Base-by-base conservation (phyloP, 2,888 invertebrate genomes). In the Tuta absoluta region DNA sequence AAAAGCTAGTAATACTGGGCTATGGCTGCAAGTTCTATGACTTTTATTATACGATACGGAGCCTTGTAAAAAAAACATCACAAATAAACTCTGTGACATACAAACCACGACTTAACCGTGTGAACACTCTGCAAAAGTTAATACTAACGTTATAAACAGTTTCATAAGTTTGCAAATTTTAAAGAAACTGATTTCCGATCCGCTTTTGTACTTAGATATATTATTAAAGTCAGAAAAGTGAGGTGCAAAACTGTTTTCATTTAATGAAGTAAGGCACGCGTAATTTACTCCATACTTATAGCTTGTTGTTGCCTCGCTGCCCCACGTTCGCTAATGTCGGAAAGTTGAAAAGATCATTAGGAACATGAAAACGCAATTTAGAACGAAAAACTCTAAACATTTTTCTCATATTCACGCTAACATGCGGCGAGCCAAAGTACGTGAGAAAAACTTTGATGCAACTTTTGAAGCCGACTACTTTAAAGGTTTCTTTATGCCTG, bases 281-380 rank as follows among this genome's bases (percentile, higher is more conserved):
- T 79, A 77, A 80, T 78, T 76, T 76, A 74, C 72, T 71, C 72
- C 70, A 67, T 66, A 66, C 64, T 68, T 33, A 33, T 2, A 41
- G 66, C 65, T 21, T 59, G 33, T 37, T 37, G 17, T 68, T 66
- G 66, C 65, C 68, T 67, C 72, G 69, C 71, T 66, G 70, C 68
- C 69, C 69, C 67, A 69, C 76, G 79, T 78, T 78, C 76, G 76
- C 75, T 78, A 77, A 78, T 71, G 75, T 76, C 75, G 72, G 71
- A 78, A 81, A 81, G 78, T 82, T 81, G 72, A 77, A 77, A 76
- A 75, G 76, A 75, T 82, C 79, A 83, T 83, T 80, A 81, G 75
- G 73, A 69, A 71, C 73, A 74, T 75, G 74, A 74, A 74, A 80
- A 77, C 72, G 76, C 72, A 77, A 77, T 76, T 79, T 76, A 66